Base-by-base conservation (phyloP, 1,140 invertebrate species). In the Eriocheir sinensis region DNA sequence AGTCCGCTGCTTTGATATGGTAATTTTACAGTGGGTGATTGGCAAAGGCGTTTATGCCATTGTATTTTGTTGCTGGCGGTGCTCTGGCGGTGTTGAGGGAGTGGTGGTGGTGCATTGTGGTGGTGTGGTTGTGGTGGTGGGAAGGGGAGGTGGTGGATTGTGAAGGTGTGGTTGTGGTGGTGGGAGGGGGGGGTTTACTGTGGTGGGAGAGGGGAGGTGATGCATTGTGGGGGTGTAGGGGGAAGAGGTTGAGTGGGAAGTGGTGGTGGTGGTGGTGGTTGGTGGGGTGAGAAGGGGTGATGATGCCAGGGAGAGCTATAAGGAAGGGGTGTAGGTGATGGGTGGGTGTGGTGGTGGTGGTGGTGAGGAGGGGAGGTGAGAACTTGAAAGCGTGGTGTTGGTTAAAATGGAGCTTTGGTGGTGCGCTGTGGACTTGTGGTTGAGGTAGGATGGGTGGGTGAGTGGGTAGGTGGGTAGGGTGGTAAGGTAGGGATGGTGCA, bases 1-100 rank as follows among this genome's bases (percentile, higher is more conserved):
- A 94, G 93, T 40, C 80, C 60, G 79, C 79, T 85, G 88, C 93
- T 94, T 94, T 94, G 93, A 94, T 94, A 94, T 94, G 93, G 93
- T 94, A 94, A 94, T 94, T 94, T 94, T 94, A 94, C 89, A 85
- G 93, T 80, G 93, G 93, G 93, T 94, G 93, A 94, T 94, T 94
- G 93, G 93, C 93, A 94, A 94, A 94, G 93, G 93, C 93, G 93
- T 94, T 94, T 94, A 94, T 94, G 36, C 89, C 41, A 94, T 94
- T 94, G 93, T 94, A 89, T 94, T 94, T 91, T 94, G 93, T 83
- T 94, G 79, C 89, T 89, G 85, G 85, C 40, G 89, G 40, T n/a
- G 80, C 27, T 94, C 48, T 9, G 48, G 48, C 48, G 48, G 48
- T 53, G 21, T 21, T 17, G 48, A 53, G 48, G 48, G 12, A 12